Evolutionary conservation across 2,797 vertebrate genomes (phyloP).

Genomic region (Gymnocypris eckloni): DNA sequence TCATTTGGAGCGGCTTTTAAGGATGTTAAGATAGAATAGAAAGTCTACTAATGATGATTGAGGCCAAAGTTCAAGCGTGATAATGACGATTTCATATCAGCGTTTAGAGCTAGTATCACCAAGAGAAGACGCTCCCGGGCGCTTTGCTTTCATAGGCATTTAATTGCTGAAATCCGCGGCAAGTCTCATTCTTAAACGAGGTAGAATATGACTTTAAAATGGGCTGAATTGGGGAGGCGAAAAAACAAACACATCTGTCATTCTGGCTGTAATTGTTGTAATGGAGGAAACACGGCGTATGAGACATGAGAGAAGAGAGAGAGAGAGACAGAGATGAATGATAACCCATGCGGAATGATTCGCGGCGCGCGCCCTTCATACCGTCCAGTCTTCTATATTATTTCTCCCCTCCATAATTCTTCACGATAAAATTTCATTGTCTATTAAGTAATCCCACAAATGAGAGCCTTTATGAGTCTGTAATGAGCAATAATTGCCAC

Average conservation of each 20-base stretch:
- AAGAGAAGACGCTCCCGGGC: slow-evolving; percentile 7
- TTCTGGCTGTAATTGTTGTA: slow-evolving; percentile 86
- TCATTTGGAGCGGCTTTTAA: slow-evolving; percentile 26
- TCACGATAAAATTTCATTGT: slow-evolving; percentile 97
- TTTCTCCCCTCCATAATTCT: slow-evolving; percentile 90
- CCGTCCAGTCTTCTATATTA: slow-evolving; percentile 84
- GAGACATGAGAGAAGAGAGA: slow-evolving; percentile 33
- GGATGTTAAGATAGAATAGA: slow-evolving; percentile 34
- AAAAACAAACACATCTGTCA: slow-evolving; percentile 79
- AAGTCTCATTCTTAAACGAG: slow-evolving; percentile 58
- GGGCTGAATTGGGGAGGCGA: slow-evolving; percentile 58
- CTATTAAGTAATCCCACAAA: slow-evolving; percentile 98
- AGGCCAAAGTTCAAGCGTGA: slow-evolving; percentile 34
- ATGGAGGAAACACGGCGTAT: slow-evolving; percentile 79
- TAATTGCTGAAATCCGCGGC: slow-evolving; percentile 57
- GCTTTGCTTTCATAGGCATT: slow-evolving; percentile 47
- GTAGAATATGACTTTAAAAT: slow-evolving; percentile 76
- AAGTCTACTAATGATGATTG: slow-evolving; percentile 47
- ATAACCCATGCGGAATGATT: slow-evolving; percentile 86
- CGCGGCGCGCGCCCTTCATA: slow-evolving; percentile 84
- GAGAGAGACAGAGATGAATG: slow-evolving; percentile 52
- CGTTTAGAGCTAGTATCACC: slow-evolving; percentile 46
- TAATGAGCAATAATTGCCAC: slow-evolving; percentile 99
- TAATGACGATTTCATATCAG: slow-evolving; percentile 44
- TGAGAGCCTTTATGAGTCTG: slow-evolving; percentile 99